Conservation (phyloP, 2,888 invertebrate genomes). For the Laothoe populi region DNA sequence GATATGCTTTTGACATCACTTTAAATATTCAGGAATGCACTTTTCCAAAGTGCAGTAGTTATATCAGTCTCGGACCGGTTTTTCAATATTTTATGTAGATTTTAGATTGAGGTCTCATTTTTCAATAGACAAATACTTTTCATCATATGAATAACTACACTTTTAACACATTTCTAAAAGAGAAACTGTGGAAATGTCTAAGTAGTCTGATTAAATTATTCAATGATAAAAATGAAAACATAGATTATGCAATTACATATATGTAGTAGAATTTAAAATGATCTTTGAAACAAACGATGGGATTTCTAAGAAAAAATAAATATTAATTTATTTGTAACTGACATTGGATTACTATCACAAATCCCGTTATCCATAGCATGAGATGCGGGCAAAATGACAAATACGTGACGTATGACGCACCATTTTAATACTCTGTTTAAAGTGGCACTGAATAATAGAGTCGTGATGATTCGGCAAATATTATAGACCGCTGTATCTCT, state of each 20-base stretch:
- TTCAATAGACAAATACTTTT: no score
- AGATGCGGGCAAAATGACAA: conserved; percentile 46
- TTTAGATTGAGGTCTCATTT: neutral
- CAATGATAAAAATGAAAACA: no score
- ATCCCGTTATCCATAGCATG: conserved; percentile 24
- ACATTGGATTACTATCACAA: conserved; percentile 19
- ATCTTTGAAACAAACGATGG: neutral
- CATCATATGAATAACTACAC: no score
- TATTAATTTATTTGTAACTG: conserved; percentile 20
- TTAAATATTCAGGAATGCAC: conserved; percentile 13
- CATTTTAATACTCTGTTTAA: conserved; percentile 48
- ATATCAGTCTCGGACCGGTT: neutral
- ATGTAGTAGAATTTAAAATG: no score
- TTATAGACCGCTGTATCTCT: conserved; percentile 33
- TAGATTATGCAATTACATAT: no score
- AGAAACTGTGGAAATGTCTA: no score
- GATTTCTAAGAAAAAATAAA: conserved; percentile 7
- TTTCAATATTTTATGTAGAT: conserved; percentile 3
- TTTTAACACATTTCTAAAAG: no score
- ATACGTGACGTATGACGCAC: conserved; percentile 41
- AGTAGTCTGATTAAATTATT: no score
- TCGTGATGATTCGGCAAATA: conserved; percentile 62
- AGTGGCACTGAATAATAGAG: conserved; percentile 76
- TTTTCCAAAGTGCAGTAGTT: neutral
- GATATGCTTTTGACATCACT: conserved; percentile 8